Conservation (phyloP, 1,140 invertebrate species). For the Caenorhabditis latens region DNA sequence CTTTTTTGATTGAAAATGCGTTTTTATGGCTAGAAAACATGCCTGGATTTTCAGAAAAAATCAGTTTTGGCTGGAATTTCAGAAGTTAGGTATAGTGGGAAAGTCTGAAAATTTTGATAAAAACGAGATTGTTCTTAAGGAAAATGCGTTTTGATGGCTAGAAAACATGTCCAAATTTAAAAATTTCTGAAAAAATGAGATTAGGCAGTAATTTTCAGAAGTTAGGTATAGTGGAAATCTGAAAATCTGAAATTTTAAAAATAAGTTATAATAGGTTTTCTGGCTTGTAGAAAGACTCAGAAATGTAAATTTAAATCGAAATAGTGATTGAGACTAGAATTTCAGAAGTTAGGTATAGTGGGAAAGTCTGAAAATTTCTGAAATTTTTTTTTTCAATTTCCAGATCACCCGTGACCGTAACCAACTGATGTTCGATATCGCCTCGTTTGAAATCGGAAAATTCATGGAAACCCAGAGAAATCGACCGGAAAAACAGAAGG, state of each 20-base stretch:
- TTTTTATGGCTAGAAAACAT: no score
- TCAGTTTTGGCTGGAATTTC: not conserved
- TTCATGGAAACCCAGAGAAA: conserved; percentile 47
- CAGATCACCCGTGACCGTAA: conserved; percentile 57
- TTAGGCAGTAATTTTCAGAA: not conserved
- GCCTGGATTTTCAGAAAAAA: not conserved
- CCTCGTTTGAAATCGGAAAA: conserved; percentile 57
- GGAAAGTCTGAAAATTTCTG: no score
- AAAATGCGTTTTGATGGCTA: no score
- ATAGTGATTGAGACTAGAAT: no score
- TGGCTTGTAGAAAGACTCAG: no score
- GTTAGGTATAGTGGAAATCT: not conserved
- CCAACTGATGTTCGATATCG: conserved; percentile 57
- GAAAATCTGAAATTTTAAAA: no score
- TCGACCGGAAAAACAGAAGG: not conserved
- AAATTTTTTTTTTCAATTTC: not conserved
- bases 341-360: no score
- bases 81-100: not conserved
- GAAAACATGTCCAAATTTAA: not conserved
- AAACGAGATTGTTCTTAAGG: no score
- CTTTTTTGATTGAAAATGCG: no score
- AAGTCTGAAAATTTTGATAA: no score
- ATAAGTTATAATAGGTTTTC: no score
- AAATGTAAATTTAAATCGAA: no score
- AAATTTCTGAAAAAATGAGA: not conserved